phyloP scores from a whole-genome alignment of 2,113 vertebrate species.

The Amphiprion ocellaris region DNA sequence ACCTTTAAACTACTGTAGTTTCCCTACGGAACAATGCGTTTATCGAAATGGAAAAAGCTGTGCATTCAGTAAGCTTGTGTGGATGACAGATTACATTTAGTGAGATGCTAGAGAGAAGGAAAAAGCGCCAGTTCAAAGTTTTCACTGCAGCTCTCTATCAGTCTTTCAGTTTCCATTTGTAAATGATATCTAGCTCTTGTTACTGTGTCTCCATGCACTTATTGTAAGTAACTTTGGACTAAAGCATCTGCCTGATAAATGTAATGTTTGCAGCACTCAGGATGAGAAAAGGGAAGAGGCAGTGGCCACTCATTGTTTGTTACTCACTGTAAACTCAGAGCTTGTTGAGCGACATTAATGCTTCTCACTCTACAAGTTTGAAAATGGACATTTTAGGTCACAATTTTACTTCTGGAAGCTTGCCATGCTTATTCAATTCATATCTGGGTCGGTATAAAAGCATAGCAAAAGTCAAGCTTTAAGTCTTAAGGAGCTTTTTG shows the following conservation, averaged over 20 bases:
- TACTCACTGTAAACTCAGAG: constrained; percentile 20
- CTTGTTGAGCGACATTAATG: constrained; percentile 37
- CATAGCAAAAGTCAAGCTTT: neutral
- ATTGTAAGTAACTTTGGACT: neutral
- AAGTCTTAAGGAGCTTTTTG: neutral
- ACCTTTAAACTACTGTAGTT: neutral
- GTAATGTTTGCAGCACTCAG: neutral
- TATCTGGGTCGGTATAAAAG: neutral
- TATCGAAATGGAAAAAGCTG: neutral
- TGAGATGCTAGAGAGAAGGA: neutral
- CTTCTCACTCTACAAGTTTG: neutral
- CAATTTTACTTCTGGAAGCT: neutral
- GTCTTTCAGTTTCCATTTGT: no score
- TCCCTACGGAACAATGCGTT: neutral
- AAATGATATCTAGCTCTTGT: neutral
- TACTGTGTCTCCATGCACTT: neutral
- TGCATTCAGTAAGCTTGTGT: neutral
- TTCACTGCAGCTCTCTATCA: no score
- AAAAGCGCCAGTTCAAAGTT: neutral
- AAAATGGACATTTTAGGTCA: constrained; percentile 5
- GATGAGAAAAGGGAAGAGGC: constrained; percentile 17
- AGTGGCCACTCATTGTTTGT: constrained; percentile 12
- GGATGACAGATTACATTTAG: neutral
- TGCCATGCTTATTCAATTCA: neutral
- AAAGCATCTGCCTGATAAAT: neutral